Percentiles rank a stretch among this genome's conserved stretches.
These are phyloP conservation scores for Synergus laeviventris DNA, from an alignment of 2,888 invertebrate genomes.

Conservation along the genomic window DNA sequence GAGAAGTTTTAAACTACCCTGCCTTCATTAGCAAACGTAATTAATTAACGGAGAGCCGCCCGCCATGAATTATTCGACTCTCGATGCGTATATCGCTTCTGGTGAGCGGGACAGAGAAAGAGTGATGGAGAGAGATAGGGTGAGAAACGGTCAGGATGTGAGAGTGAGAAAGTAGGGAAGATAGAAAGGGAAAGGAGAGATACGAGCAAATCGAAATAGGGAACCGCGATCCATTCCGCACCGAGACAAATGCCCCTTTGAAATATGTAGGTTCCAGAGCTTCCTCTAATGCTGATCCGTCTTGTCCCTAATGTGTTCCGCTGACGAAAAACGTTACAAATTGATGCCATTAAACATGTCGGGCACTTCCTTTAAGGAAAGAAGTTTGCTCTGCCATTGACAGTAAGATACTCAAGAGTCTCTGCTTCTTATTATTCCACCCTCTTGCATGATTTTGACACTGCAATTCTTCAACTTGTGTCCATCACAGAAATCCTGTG, in stretches of 20 bases:
- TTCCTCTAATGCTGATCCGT: constrained; percentile 53
- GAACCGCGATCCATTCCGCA: constrained; percentile 39
- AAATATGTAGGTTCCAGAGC: constrained; percentile 60
- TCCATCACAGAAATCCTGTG: no score
- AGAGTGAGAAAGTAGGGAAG: constrained; percentile 35
- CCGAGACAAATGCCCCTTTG: constrained; percentile 63
- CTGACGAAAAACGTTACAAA: constrained; percentile 64
- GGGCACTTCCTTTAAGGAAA: constrained; percentile 51
- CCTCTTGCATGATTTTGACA: constrained; percentile 5
- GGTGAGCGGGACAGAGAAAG: constrained; percentile 29
- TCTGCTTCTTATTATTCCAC: not conserved
- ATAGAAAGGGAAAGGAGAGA: constrained; percentile 18
- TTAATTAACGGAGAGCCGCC: constrained; percentile 62
- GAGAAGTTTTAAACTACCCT: constrained; percentile 63
- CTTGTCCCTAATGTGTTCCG: constrained; percentile 43
- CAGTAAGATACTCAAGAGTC: constrained; percentile 18
- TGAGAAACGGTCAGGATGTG: constrained; percentile 17
- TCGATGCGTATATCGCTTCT: constrained; percentile 34
- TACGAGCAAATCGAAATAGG: constrained; percentile 39
- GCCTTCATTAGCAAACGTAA: constrained; percentile 62
- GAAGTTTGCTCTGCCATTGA: constrained; percentile 58
- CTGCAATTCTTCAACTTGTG: not conserved
- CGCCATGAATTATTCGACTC: constrained; percentile 61
- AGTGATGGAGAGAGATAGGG: constrained; percentile 37
- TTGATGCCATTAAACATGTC: constrained; percentile 56